Conservation (phyloP, 2,113 vertebrate species). For the Poicephalus gulielmi region DNA sequence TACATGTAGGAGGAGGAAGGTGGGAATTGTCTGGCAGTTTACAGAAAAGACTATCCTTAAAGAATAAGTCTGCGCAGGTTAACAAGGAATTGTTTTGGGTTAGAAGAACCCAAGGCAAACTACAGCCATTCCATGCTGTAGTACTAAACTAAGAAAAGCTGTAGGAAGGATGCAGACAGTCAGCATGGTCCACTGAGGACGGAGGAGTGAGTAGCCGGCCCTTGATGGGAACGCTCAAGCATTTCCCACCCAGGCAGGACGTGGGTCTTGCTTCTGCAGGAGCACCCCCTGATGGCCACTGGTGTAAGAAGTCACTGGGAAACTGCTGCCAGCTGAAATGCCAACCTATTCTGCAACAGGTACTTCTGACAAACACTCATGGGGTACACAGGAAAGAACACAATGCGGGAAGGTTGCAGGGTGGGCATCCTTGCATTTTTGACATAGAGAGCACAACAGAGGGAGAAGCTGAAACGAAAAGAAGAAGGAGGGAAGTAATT, state of each 20-base stretch:
- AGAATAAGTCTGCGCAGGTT: neutral
- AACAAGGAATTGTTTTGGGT: neutral
- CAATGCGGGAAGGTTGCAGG: neutral
- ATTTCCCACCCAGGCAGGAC: neutral
- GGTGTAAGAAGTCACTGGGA: neutral
- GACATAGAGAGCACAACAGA: neutral
- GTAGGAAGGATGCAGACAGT: neutral
- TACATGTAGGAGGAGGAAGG: neutral
- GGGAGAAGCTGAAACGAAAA: neutral
- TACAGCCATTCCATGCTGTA: neutral
- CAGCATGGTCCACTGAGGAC: neutral
- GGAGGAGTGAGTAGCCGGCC: neutral
- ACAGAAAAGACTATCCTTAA: neutral
- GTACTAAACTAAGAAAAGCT: neutral
- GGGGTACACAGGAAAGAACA: neutral
- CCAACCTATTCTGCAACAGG: neutral
- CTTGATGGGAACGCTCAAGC: neutral
- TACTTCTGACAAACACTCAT: neutral
- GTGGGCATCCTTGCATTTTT: rapidly evolving
- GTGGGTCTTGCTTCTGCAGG: neutral
- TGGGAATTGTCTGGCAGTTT: neutral
- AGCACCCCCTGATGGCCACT: neutral
- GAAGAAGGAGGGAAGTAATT: neutral
- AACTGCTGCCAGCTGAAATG: neutral
- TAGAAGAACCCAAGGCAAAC: neutral